Base-by-base conservation (phyloP, 2,888 invertebrate species). In the Dryobota labecula region DNA sequence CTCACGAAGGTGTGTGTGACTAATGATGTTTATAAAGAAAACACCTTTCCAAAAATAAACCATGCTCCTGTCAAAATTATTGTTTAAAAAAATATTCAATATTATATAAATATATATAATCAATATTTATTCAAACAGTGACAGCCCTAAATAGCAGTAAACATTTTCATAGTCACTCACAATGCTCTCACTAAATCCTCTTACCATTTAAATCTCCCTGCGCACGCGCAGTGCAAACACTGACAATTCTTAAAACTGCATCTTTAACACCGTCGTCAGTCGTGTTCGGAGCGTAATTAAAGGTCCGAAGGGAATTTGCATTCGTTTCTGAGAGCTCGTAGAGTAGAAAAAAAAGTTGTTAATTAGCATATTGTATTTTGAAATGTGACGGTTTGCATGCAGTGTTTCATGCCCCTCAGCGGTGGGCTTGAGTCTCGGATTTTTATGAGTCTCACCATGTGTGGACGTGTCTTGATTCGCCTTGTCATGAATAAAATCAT, bases 291-390 rank as follows among this genome's bases (percentile, higher is more conserved):
- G 84, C 93, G 94, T 95, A 95, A 96, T 96, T 96, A 96, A 95
- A 95, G 94, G 89, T 82, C 88, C 89, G 89, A 91, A 89, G 90
- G 88, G 92, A 92, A 95, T 95, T 95, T 95, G 95, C 95, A 95
- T 94, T 88, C 93, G 91, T 92, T 94, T 94, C 95, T 91, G 93
- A 94, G 95, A 95, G 94, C 91, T 93, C 91, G 94, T 93, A 93
- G 94, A 85, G 84, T 75, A 93, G 94, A 92, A 94, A 94, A 92
- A 91, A 89, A 86, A 85, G 88, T 90, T 93, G 92, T 94, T 95
- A 95, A 96, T 96, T 95, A 95, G 95, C 96, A 96, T 96, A 95
- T 95, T 95, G 95, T 94, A 94, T 93, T 95, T 94, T 94, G 94
- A 95, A 94, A 94, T 94, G 95, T 95, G 95, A 95, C 92, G 94